Base-by-base conservation (phyloP, 64 coral and sea anemone genomes). In the Dendronephthya gigantea region DNA sequence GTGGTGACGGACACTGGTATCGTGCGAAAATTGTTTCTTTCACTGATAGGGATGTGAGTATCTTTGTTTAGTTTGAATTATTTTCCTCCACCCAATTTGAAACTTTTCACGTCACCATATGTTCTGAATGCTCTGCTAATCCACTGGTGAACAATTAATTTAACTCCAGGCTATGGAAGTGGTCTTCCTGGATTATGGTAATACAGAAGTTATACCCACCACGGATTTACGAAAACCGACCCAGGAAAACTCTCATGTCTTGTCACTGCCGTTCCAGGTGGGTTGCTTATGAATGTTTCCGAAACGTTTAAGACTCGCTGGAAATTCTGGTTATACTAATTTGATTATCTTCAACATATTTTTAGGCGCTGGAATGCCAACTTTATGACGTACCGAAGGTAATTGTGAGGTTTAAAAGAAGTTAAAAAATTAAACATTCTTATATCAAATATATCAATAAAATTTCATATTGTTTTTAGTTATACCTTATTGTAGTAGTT, bases 251-350 rank as follows among this genome's bases (percentile, higher is more conserved):
- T 49, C 87, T 4, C 94, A 93, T 45, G 91, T 96, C 27, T 89
- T 66, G 30, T 90, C 83, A 0, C 84, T 96, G 32, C 94, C 94
- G 7, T 93, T 96, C 82, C 94, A 96, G 89, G 94, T 96, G 72
- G 0, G 33, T 28, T 13, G 55, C 14, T 4, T 27, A n/a, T 62
- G 1, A 17, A 15, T 62, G 25, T 4, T 62, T 19, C 6, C 10
- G 25, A 23, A 2, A 4, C 25, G 16, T n/a, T 62, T 62, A 4
- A 1, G 7, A 7, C 50, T 0, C 23, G 1, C 50, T 16, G 1
- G 23, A 12, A 1, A 50, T 50, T 50, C 48, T 16, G 48, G 7
- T 16, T 50, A 7, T 50, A 9, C 16, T 7, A 50, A 9, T 50
- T 9, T 7, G 48, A 50, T 50, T 50, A 50, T 7, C 48, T 50